Evolutionary conservation across 2,113 vertebrate species (phyloP).

Genomic region (Vulpes lagopus): DNA sequence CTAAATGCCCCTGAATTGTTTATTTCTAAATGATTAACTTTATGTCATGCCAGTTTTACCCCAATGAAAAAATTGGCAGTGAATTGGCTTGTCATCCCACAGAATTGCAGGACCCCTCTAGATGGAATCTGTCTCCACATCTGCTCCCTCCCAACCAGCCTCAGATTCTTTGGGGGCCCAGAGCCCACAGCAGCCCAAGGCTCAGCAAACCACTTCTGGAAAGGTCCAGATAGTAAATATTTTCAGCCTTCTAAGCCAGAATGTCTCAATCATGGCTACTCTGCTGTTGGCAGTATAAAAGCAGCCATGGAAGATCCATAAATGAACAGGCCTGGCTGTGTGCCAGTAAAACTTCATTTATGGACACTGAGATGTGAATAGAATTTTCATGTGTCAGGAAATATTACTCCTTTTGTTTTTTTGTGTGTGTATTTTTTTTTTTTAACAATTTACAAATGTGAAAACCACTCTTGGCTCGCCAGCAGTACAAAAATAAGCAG

Average conservation of each 20-base stretch:
- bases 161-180: neutral
- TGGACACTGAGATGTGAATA: neutral
- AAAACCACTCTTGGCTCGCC: neutral
- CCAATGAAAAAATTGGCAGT: neutral
- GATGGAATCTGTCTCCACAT: neutral
- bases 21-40: neutral
- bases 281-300: neutral
- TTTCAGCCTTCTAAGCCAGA: neutral
- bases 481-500: neutral
- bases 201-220: neutral
- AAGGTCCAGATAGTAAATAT: neutral
- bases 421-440: neutral
- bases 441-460: slow-evolving; percentile 16
- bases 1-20: neutral
- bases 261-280: neutral
- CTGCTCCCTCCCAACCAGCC: neutral
- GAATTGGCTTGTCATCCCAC: neutral
- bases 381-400: slow-evolving; percentile 36
- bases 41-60: neutral
- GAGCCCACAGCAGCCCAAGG: neutral
- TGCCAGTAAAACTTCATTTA: neutral
- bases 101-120: neutral
- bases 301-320: neutral
- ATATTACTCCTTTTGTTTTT: neutral
- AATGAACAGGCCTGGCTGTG: neutral